Percentiles rank a stretch among this genome's conserved stretches.
These are phyloP conservation scores for Bujurquina vittata DNA, from an alignment of 2,113 vertebrate genomes.

Conservation along the genomic window DNA sequence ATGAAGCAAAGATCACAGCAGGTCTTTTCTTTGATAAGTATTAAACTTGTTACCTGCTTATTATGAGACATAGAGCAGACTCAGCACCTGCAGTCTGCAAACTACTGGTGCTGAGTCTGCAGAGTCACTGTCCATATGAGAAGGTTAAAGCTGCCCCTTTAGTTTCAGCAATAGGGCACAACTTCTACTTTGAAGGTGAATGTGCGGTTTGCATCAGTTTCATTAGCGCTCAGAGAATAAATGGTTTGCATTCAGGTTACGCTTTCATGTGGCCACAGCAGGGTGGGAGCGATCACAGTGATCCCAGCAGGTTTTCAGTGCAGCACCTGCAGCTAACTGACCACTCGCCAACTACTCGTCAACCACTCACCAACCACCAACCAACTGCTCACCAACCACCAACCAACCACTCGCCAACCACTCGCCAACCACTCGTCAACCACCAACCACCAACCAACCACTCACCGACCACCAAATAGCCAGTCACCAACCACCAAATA, in stretches of 20 bases:
- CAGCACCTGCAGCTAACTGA: not conserved
- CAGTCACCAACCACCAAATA: too few relatives aligned
- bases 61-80: not conserved
- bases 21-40: too few relatives aligned
- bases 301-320: not conserved
- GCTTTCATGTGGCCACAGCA: rapidly evolving
- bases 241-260: not conserved
- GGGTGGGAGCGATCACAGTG: not conserved
- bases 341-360: too few relatives aligned
- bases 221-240: not conserved
- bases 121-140: too few relatives aligned
- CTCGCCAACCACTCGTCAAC: too few relatives aligned
- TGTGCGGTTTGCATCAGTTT: not conserved
- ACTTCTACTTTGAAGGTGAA: rapidly evolving
- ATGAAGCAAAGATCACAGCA: not conserved
- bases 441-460: too few relatives aligned
- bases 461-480: too few relatives aligned
- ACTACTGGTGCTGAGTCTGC: too few relatives aligned
- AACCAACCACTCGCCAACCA: too few relatives aligned
- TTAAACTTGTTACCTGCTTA: not conserved
- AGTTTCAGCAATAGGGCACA: rapidly evolving
- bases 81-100: not conserved
- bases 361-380: too few relatives aligned
- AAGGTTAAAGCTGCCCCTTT: not conserved
- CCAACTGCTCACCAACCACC: too few relatives aligned